Evolutionary conservation across 2,888 invertebrate genomes (phyloP).

Genomic region (Allolobophora icterica): DNA sequence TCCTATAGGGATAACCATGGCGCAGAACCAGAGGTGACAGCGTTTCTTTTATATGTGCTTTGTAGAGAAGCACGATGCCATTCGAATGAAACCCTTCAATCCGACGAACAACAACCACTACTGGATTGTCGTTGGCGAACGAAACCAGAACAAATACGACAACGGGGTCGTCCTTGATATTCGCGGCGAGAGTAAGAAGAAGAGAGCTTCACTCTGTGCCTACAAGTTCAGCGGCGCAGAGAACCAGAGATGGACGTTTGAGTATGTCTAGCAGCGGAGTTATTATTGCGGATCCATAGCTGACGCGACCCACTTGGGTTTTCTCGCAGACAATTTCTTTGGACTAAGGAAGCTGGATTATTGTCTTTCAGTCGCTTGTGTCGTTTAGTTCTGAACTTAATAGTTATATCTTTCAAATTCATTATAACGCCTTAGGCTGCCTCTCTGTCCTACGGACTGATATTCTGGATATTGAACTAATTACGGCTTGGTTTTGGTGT

Average conservation of each 20-base stretch:
- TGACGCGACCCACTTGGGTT: too few species aligned
- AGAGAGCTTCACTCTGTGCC: conserved; percentile 28
- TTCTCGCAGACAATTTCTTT: too few species aligned
- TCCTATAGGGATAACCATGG: too few species aligned
- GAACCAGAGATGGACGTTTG: conserved; percentile 43
- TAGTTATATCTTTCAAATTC: too few species aligned
- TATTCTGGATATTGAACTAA: too few species aligned
- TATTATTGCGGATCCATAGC: not conserved
- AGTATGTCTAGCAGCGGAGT: conserved; percentile 31
- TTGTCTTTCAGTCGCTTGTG: not conserved
- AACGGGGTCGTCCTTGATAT: conserved; percentile 38
- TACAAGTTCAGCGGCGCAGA: conserved; percentile 42
- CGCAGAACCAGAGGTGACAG: too few species aligned
- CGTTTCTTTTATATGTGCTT: too few species aligned
- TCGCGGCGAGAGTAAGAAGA: conserved; percentile 30
- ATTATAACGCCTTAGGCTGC: too few species aligned
- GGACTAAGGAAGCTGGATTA: too few species aligned
- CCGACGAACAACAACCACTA: conserved; percentile 37
- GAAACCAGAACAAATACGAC: conserved; percentile 42
- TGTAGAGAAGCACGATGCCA: not conserved
- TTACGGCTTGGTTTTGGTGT: too few species aligned
- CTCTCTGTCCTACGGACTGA: too few species aligned
- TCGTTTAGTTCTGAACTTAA: too few species aligned
- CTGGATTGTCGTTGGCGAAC: conserved; percentile 41
- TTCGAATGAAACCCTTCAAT: conserved; percentile 35